Evolutionary conservation across 2,888 invertebrate species (phyloP).

Genomic region (Apotomis turbidana): DNA sequence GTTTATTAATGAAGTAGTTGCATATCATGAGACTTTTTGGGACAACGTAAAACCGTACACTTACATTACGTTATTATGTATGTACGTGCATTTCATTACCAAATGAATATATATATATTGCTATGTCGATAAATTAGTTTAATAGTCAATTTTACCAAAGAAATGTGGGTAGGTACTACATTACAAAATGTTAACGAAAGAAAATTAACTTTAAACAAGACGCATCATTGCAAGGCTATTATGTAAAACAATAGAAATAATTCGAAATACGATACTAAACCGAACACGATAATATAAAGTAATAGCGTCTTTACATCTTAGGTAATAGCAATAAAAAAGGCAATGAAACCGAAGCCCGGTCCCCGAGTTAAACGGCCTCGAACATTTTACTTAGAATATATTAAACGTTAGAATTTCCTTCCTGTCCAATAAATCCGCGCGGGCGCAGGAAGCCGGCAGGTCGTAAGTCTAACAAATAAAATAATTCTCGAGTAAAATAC

Average conservation of each 20-base stretch:
- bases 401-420: constrained; percentile 81
- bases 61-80: too few species aligned
- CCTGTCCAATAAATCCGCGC: constrained; percentile 81
- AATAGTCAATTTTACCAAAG: too few species aligned
- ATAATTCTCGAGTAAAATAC: constrained; percentile 80
- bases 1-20: too few species aligned
- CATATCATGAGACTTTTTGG: too few species aligned
- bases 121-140: too few species aligned
- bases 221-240: not conserved
- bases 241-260: constrained; percentile 25
- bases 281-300: constrained; percentile 32
- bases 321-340: constrained; percentile 39
- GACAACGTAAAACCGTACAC: too few species aligned
- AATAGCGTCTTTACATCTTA: constrained; percentile 38
- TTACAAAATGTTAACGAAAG: not conserved
- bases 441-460: constrained; percentile 73
- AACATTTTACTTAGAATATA: constrained; percentile 74
- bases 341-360: constrained; percentile 54
- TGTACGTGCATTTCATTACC: too few species aligned
- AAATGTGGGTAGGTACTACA: not conserved
- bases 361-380: constrained; percentile 58
- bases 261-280: constrained; percentile 22
- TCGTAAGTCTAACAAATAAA: constrained; percentile 81
- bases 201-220: not conserved
- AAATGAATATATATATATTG: too few species aligned